Evolutionary conservation across 2,113 vertebrate species (phyloP).

Genomic region (Loxodonta africana): DNA sequence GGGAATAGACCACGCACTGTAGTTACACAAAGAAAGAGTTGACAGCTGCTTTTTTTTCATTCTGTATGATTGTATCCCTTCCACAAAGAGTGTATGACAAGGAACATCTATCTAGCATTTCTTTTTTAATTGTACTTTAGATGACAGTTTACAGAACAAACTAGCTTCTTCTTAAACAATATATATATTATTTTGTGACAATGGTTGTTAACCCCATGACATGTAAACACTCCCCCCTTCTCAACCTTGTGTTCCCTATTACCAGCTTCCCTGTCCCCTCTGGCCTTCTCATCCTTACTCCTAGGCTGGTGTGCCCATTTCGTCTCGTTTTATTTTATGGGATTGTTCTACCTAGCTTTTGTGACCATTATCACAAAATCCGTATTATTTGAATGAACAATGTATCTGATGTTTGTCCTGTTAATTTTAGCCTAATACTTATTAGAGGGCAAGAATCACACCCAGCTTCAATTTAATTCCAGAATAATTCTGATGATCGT

Average conservation of each 20-base stretch:
- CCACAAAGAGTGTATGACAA: not conserved
- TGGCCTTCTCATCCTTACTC: too few species aligned
- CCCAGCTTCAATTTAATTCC: slow-evolving; percentile 61
- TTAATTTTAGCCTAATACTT: slow-evolving; percentile 58
- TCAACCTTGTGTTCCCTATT: too few species aligned
- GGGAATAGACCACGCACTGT: rapidly evolving
- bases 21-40: not conserved
- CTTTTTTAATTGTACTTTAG: too few species aligned
- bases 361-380: not conserved
- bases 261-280: too few species aligned
- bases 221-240: too few species aligned
- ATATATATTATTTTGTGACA: too few species aligned
- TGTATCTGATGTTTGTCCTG: not conserved
- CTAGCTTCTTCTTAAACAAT: too few species aligned
- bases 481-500: slow-evolving; percentile 53
- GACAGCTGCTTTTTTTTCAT: not conserved
- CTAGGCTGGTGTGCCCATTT: too few species aligned
- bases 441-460: slow-evolving; percentile 50
- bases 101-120: not conserved
- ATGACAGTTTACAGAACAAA: too few species aligned
- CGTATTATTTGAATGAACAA: not conserved
- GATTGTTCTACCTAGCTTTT: not conserved
- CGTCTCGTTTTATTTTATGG: too few species aligned
- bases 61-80: not conserved
- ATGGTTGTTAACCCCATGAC: too few species aligned